Percentiles rank a stretch among this genome's conserved stretches.
phyloP scores from a whole-genome alignment of 1,140 invertebrate species.

The Formica selysi region DNA sequence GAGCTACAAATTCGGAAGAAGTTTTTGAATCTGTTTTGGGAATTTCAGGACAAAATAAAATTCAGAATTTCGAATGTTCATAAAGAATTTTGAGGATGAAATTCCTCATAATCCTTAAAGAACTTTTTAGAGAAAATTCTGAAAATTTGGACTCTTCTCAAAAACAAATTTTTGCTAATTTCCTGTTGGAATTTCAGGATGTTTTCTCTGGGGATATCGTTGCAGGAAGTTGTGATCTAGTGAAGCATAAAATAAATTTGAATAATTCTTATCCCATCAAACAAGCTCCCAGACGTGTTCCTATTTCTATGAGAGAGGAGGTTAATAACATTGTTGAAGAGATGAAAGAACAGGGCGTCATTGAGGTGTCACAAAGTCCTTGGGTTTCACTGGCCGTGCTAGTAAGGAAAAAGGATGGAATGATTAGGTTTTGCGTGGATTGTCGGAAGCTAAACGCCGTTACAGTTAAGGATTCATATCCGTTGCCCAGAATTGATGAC shows the following conservation, averaged over 20 bases:
- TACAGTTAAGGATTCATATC: no score
- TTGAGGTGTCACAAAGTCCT: neutral
- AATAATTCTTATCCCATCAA: neutral
- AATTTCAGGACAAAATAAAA: neutral
- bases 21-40: neutral
- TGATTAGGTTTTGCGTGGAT: neutral
- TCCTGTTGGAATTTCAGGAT: neutral
- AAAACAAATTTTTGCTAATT: neutral
- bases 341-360: neutral
- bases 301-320: neutral
- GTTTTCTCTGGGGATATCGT: neutral
- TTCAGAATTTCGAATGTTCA: neutral
- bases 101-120: neutral
- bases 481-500: neutral
- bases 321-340: neutral
- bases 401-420: neutral
- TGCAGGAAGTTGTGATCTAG: neutral
- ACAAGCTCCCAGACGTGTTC: neutral
- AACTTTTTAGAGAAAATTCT: neutral
- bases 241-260: neutral
- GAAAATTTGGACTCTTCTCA: neutral
- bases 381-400: neutral
- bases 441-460: no score
- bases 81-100: neutral
- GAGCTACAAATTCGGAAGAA: neutral